A percentile compares a stretch with the other conserved stretches of the same genome.
phyloP scores from a whole-genome alignment of 2,797 vertebrate genomes.

The Acanthornis magna region DNA sequence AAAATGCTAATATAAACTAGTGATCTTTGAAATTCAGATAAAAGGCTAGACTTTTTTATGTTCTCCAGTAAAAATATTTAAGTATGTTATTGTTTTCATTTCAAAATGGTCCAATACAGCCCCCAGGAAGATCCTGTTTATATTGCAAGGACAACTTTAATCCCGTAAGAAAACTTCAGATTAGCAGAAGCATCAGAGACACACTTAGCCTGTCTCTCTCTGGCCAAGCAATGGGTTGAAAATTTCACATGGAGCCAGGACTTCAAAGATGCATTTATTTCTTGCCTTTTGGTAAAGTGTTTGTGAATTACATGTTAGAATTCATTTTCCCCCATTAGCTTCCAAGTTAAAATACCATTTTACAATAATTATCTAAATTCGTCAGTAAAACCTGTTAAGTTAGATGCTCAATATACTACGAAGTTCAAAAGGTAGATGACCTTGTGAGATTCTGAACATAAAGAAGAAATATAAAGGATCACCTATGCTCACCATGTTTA shows the following conservation, averaged over 20 bases:
- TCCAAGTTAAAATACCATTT: background rate
- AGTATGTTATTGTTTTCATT: background rate
- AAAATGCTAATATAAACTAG: background rate
- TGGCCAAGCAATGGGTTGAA: background rate
- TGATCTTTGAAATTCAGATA: background rate
- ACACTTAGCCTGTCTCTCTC: background rate
- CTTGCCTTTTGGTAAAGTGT: background rate
- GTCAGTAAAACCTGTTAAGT: background rate
- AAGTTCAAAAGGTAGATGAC: background rate
- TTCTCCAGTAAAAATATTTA: background rate
- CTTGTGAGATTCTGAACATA: background rate
- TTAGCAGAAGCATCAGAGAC: background rate
- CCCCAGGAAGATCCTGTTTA: background rate
- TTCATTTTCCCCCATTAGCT: background rate
- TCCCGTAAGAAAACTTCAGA: background rate
- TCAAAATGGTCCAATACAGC: background rate
- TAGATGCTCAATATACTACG: background rate
- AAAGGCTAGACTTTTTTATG: background rate
- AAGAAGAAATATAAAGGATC: background rate
- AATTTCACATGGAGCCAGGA: background rate
- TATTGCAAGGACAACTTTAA: background rate
- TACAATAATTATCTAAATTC: background rate
- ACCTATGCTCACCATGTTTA: background rate
- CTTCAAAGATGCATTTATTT: background rate
- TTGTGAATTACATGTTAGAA: background rate